Evolutionary conservation across 2,888 invertebrate genomes (phyloP).

Genomic region (Nephrotoma guestfalica): DNA sequence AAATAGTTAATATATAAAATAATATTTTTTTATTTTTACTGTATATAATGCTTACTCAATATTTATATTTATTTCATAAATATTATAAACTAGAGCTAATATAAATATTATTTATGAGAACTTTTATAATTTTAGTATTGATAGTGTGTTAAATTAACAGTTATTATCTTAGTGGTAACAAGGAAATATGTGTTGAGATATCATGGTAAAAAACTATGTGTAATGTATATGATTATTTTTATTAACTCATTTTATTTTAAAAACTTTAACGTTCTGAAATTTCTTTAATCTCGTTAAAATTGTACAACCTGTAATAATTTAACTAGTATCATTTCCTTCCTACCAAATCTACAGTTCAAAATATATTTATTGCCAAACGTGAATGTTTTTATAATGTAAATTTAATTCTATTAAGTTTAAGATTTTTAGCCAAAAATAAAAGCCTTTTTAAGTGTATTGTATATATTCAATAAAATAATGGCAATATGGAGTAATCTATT

Average conservation of each 20-base stretch:
- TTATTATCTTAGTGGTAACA: not conserved
- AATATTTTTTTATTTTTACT: no score
- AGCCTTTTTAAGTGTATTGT: slow-evolving; percentile 14
- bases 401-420: slow-evolving; percentile 8
- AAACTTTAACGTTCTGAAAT: not conserved
- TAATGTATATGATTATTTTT: not conserved
- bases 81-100: not conserved
- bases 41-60: no score
- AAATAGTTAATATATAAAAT: not conserved
- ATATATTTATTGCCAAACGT: not conserved
- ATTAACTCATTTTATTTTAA: not conserved
- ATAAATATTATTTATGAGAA: not conserved
- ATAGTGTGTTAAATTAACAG: not conserved
- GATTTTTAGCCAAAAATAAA: slow-evolving; percentile 15
- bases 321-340: not conserved
- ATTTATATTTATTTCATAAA: no score
- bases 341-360: not conserved
- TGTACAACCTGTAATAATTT: not conserved
- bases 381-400: slow-evolving; percentile 5
- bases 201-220: not conserved
- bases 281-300: not conserved
- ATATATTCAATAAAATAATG: slow-evolving; percentile 16
- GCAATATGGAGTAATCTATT: slow-evolving; percentile 17
- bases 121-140: not conserved
- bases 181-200: not conserved